Conservation (phyloP, 1,140 invertebrate genomes). For the Nautilus pompilius region DNA sequence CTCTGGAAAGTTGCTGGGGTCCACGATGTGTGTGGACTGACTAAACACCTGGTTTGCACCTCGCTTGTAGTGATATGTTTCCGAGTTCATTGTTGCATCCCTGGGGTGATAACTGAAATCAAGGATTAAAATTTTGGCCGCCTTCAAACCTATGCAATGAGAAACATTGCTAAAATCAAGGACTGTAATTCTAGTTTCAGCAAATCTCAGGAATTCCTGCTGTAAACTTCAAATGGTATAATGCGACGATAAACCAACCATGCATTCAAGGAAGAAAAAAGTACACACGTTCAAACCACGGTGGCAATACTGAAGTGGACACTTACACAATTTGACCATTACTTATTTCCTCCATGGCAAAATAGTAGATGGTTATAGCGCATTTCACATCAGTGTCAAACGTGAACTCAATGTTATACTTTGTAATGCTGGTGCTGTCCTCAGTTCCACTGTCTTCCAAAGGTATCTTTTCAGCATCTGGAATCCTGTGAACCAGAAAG, state of each 20-base stretch:
- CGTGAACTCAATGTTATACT: conserved; percentile 93
- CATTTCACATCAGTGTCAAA: conserved; percentile 95
- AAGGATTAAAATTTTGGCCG: no score
- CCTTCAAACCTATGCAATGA: no score
- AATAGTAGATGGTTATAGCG: conserved; percentile 91
- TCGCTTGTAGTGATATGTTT: conserved; percentile 89
- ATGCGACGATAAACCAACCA: no score
- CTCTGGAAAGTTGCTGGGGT: conserved; percentile 79
- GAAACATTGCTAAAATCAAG: conserved; percentile 10
- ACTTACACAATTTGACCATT: conserved; percentile 61
- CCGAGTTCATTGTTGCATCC: conserved; percentile 78
- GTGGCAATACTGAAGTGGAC: no score
- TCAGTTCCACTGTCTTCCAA: conserved; percentile 17
- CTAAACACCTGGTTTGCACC: conserved; percentile 91
- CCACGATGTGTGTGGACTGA: conserved; percentile 81
- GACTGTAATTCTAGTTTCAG: background rate
- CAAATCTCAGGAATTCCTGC: no score
- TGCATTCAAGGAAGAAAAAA: no score
- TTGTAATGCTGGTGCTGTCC: conserved; percentile 7
- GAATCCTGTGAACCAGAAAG: conserved; percentile 14
- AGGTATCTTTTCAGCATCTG: conserved; percentile 26
- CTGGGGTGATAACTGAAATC: conserved; percentile 76
- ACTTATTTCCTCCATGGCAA: conserved; percentile 88
- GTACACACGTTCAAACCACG: no score
- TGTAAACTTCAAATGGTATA: no score